These are phyloP conservation scores for Halocaridina rubra DNA, from an alignment of 2,888 invertebrate genomes.

Conservation along the genomic window DNA sequence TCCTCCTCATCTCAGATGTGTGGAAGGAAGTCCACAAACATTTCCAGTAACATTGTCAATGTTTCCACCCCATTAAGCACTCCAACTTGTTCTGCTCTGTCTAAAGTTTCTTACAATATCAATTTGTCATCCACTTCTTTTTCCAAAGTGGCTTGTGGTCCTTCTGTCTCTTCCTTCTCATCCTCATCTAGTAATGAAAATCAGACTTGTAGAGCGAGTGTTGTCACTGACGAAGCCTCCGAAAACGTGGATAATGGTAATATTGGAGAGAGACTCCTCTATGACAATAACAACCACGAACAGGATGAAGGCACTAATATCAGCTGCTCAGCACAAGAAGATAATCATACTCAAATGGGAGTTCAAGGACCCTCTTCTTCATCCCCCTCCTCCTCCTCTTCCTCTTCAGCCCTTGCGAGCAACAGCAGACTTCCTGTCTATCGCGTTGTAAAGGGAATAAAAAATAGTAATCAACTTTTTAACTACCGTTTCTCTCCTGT, in stretches of 20 bases:
- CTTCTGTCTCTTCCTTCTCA: constrained; percentile 16
- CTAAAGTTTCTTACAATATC: constrained; percentile 19
- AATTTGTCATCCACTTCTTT: constrained; percentile 1
- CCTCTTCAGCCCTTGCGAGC: constrained; percentile 1
- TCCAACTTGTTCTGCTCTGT: not conserved
- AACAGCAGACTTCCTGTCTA: constrained; percentile 48
- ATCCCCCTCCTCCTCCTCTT: constrained; percentile 1
- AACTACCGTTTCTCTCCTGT: constrained; percentile 63
- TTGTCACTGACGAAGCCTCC: not conserved
- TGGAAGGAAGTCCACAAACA: constrained; percentile 31
- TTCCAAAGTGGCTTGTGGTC: constrained; percentile 18
- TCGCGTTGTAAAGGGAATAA: constrained; percentile 57
- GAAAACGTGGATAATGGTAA: constrained; percentile 44
- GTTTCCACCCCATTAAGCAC: not conserved
- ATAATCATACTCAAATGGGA: constrained; percentile 12
- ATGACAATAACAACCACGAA: constrained; percentile 47
- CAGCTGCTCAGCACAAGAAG: constrained; percentile 16
- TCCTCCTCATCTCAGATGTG: constrained; percentile 19
- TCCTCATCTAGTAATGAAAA: constrained; percentile 28
- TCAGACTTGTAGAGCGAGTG: constrained; percentile 18
- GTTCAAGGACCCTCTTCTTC: constrained; percentile 14
- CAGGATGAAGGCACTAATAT: constrained; percentile 25
- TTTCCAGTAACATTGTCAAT: too few species aligned
- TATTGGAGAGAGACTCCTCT: constrained; percentile 32
- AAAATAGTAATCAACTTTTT: constrained; percentile 63